Conservation (phyloP, 1,140 invertebrate species). For the Brachionus calyciflorus region DNA sequence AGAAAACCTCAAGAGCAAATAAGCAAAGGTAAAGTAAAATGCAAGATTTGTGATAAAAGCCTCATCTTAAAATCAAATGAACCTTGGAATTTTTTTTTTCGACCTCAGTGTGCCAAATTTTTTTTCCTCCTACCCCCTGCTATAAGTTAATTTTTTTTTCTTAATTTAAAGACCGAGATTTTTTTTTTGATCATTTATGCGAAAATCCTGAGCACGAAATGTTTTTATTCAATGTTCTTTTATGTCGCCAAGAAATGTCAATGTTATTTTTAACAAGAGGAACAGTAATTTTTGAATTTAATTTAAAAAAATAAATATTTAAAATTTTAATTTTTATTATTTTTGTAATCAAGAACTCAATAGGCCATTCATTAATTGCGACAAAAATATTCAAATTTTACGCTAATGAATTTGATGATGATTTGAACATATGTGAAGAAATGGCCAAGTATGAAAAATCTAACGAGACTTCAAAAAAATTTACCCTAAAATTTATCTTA, state of each 20-base stretch:
- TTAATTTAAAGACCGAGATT: background rate
- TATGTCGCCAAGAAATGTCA: constrained; percentile 17
- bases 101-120: background rate
- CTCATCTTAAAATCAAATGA: too few relatives aligned
- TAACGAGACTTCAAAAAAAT: too few relatives aligned
- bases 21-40: too few relatives aligned
- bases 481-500: background rate
- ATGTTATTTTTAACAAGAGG: background rate
- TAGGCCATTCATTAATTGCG: constrained; percentile 17
- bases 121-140: background rate
- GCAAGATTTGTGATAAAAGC: too few relatives aligned
- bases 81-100: too few relatives aligned
- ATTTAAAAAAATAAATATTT: background rate
- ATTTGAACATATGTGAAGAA: background rate
- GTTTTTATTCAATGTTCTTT: constrained; percentile 20
- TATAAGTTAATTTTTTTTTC: background rate
- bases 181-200: background rate
- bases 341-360: background rate
- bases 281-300: background rate
- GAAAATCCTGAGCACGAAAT: constrained; percentile 31
- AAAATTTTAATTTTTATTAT: background rate
- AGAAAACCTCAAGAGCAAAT: too few relatives aligned
- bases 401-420: background rate
- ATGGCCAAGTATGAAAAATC: background rate
- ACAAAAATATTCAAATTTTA: constrained; percentile 24